phyloP scores from a whole-genome alignment of 2,797 vertebrate genomes.

The Emys orbicularis region DNA sequence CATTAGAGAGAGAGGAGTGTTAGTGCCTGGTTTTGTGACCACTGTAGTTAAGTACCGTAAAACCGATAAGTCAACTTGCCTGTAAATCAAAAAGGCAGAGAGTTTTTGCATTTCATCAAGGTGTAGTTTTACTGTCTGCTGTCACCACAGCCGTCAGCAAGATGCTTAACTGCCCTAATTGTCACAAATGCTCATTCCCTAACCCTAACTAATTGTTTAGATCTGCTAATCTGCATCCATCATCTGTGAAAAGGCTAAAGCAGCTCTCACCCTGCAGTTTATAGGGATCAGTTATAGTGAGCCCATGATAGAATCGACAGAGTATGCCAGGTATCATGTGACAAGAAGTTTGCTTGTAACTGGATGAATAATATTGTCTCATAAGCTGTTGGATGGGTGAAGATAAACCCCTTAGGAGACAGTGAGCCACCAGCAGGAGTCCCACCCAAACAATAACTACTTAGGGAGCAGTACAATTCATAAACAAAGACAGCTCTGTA shows the following conservation, averaged over 20 bases:
- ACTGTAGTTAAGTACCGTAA: conserved; percentile 70
- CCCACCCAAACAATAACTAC: neutral
- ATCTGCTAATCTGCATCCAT: conserved; percentile 80
- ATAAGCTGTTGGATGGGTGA: neutral
- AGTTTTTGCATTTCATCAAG: conserved; percentile 74
- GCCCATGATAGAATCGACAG: conserved; percentile 43
- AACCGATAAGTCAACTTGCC: conserved; percentile 60
- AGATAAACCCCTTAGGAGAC: neutral
- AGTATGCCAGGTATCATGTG: conserved; percentile 13
- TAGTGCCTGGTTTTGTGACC: conserved; percentile 21
- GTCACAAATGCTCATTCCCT: conserved; percentile 77
- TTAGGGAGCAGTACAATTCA: neutral
- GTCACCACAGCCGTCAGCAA: conserved; percentile 84
- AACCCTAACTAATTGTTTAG: conserved; percentile 83
- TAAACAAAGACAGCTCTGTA: neutral
- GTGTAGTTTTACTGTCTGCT: conserved; percentile 78
- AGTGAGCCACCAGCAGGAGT: neutral
- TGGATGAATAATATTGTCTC: neutral
- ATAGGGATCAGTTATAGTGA: conserved; percentile 60
- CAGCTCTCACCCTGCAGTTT: conserved; percentile 71
- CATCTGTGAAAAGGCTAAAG: conserved; percentile 71
- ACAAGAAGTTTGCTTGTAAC: neutral
- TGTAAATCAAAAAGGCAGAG: conserved; percentile 78
- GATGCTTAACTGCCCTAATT: conserved; percentile 79
- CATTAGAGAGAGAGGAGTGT: neutral